Conservation (phyloP, 2,113 vertebrate genomes). For the Origma solitaria region DNA sequence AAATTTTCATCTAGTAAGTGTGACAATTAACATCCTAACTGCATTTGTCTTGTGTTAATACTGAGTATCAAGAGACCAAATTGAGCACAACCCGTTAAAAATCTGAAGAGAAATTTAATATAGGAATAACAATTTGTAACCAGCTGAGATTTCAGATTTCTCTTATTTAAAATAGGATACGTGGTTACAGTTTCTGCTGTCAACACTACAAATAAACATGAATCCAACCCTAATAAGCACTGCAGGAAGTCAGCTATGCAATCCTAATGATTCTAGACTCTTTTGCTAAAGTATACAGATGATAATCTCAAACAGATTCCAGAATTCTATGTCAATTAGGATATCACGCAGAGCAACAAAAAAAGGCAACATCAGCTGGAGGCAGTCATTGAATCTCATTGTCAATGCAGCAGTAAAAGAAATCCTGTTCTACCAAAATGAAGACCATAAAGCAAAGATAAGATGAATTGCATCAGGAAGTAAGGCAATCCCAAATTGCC, state of each 20-base stretch:
- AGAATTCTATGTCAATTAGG: constrained; percentile 8
- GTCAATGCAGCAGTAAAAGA: neutral
- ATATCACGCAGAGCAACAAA: neutral
- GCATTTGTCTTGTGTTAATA: neutral
- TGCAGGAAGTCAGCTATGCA: neutral
- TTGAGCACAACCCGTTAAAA: neutral
- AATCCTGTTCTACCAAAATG: neutral
- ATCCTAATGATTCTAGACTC: neutral
- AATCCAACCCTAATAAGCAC: constrained; percentile 9
- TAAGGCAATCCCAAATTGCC: neutral
- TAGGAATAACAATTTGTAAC: neutral
- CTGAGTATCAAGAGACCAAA: neutral
- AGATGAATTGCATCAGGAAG: neutral
- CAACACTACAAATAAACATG: constrained; percentile 1
- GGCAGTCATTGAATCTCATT: neutral
- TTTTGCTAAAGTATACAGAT: constrained; percentile 6
- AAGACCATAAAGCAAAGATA: constrained; percentile 11
- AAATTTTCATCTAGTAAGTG: neutral
- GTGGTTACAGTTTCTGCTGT: neutral
- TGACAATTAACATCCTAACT: constrained; percentile 1
- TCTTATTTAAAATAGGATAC: neutral
- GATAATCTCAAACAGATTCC: constrained; percentile 15
- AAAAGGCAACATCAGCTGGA: constrained; percentile 5
- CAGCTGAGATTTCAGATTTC: neutral
- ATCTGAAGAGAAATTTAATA: neutral